Evolutionary conservation across 2,797 vertebrate genomes (phyloP).

Genomic region (Galaxias olidus): DNA sequence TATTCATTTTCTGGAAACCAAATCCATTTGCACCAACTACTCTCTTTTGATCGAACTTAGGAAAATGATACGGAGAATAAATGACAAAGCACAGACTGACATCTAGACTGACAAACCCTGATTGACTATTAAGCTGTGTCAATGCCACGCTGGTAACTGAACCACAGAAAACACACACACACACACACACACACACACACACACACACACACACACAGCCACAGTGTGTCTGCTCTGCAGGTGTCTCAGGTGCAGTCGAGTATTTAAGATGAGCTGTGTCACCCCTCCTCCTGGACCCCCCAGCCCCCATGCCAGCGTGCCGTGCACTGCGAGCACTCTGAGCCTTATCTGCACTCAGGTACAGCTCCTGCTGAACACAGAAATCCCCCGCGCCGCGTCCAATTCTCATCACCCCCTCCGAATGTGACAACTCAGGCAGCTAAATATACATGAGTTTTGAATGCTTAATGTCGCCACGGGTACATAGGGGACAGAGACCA

Average conservation of each 20-base stretch:
- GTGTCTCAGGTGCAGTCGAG: conserved; percentile 26
- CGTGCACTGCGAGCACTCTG: neutral
- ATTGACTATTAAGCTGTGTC: conserved; percentile 26
- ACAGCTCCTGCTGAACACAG: neutral
- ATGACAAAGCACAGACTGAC: too few species aligned
- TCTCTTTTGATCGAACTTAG: too few species aligned
- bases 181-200: too few species aligned
- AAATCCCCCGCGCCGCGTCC: neutral
- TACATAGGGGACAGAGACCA: too few species aligned
- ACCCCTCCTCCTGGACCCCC: conserved; percentile 25
- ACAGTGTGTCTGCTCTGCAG: conserved; percentile 1
- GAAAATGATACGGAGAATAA: too few species aligned
- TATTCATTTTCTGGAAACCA: too few species aligned
- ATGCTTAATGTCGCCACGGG: too few species aligned
- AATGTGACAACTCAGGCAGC: conserved; percentile 3
- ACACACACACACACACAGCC: too few species aligned
- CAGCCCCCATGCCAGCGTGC: neutral
- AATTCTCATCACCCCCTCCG: neutral
- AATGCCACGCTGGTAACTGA: too few species aligned
- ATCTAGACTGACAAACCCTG: too few species aligned
- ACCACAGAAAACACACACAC: too few species aligned
- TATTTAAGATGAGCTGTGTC: conserved; percentile 48
- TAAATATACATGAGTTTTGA: neutral
- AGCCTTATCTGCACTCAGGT: neutral
- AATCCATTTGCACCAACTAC: too few species aligned